Evolutionary conservation across 2,797 vertebrate species (phyloP).

Genomic region (Sylvilagus floridanus): DNA sequence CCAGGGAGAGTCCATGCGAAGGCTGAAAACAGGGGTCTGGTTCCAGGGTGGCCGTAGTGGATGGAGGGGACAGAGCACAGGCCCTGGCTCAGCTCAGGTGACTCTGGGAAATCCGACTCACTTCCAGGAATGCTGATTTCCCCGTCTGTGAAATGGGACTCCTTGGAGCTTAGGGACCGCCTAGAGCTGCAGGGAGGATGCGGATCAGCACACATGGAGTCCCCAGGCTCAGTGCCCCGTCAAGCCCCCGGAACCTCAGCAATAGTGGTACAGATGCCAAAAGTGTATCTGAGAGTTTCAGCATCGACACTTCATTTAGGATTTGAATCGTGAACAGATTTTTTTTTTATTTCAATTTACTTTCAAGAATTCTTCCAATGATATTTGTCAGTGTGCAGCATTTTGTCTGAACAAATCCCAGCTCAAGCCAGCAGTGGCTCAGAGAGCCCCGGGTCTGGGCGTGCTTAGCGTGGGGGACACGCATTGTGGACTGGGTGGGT

Average conservation of each 20-base stretch:
- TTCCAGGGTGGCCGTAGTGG: neutral
- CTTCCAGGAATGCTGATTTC: neutral
- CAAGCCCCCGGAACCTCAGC: slow-evolving; percentile 19
- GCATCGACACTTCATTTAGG: neutral
- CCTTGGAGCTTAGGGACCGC: neutral
- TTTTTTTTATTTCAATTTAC: slow-evolving; percentile 15
- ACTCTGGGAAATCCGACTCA: neutral
- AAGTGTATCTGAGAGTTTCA: neutral
- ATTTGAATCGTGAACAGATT: neutral
- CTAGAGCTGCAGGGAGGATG: neutral
- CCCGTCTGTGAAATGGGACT: neutral
- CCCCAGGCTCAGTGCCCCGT: neutral
- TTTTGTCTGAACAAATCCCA: neutral
- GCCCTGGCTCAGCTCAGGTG: neutral
- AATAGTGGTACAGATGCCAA: neutral
- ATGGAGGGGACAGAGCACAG: neutral
- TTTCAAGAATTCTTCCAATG: neutral
- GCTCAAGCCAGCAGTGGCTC: neutral
- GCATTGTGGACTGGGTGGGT: rapidly evolving
- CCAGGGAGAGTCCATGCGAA: neutral
- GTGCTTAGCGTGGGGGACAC: neutral
- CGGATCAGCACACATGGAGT: neutral
- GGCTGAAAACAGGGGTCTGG: neutral
- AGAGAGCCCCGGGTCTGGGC: neutral
- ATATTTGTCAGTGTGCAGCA: slow-evolving; percentile 15